Percentiles rank a stretch among this genome's conserved stretches.
These are phyloP conservation scores for Cantharis lateralis DNA, from an alignment of 2,888 invertebrate genomes.

Conservation along the genomic window DNA sequence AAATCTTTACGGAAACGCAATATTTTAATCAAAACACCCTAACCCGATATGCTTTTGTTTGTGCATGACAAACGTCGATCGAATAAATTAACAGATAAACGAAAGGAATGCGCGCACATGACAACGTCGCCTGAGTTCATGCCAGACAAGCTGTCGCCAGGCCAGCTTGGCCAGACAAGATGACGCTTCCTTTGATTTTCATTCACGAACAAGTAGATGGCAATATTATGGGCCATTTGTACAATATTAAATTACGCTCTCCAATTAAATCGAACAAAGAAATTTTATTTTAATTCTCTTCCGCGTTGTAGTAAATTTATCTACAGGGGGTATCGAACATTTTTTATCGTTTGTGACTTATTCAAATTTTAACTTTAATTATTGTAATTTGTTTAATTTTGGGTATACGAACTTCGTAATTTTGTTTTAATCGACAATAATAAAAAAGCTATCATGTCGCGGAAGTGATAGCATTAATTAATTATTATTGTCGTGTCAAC, in stretches of 20 bases:
- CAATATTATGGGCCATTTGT: conserved; percentile 15
- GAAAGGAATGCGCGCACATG: conserved; percentile 59
- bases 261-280: background rate
- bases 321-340: background rate
- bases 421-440: background rate
- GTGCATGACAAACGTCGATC: background rate
- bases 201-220: conserved; percentile 36
- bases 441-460: background rate
- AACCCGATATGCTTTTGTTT: background rate
- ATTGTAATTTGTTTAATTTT: background rate
- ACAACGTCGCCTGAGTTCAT: conserved; percentile 74
- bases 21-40: background rate
- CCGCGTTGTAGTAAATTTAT: background rate
- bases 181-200: conserved; percentile 62
- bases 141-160: conserved; percentile 95
- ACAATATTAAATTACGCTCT: background rate
- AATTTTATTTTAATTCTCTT: background rate
- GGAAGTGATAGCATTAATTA: background rate
- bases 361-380: background rate
- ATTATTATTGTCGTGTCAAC: background rate
- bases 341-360: background rate
- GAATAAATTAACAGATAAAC: conserved; percentile 5
- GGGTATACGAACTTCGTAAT: background rate
- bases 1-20: background rate
- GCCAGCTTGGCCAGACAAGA: conserved; percentile 79